phyloP scores from a whole-genome alignment of 2,888 invertebrate genomes.

The Eugnorisma glareosa region DNA sequence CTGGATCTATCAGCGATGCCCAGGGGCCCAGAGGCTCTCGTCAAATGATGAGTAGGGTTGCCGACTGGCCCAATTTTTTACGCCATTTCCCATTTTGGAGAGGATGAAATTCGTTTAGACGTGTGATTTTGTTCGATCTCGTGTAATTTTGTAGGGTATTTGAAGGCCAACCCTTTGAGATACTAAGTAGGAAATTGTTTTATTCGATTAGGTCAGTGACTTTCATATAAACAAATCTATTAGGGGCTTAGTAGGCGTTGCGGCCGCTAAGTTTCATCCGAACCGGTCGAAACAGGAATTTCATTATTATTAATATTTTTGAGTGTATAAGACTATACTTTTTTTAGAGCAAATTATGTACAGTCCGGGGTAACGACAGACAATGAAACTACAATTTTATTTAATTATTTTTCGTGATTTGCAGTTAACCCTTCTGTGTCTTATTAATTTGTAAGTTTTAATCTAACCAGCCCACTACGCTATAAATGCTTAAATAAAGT shows the following conservation, averaged over 20 bases:
- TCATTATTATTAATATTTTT: too few species aligned
- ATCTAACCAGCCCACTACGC: not conserved
- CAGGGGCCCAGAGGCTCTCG: constrained; percentile 56
- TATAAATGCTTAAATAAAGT: not conserved
- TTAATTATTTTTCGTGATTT: not conserved
- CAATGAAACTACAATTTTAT: not conserved
- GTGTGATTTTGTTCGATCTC: constrained; percentile 41
- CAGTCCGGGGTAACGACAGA: not conserved
- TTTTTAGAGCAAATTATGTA: too few species aligned
- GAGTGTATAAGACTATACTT: too few species aligned
- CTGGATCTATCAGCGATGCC: constrained; percentile 59
- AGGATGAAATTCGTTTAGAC: constrained; percentile 54
- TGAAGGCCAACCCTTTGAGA: constrained; percentile 2
- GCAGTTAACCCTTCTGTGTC: too few species aligned
- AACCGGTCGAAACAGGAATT: too few species aligned
- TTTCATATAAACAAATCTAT: not conserved
- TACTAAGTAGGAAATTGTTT: constrained; percentile 5
- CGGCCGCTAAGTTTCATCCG: too few species aligned
- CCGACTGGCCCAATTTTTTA: constrained; percentile 63
- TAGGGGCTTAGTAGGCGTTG: too few species aligned
- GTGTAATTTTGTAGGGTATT: constrained; percentile 39
- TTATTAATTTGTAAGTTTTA: not conserved
- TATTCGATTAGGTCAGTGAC: not conserved
- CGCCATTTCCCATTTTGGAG: constrained; percentile 52
- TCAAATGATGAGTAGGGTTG: constrained; percentile 64